Conservation (phyloP, 2,797 vertebrate genomes). For the Falco peregrinus region DNA sequence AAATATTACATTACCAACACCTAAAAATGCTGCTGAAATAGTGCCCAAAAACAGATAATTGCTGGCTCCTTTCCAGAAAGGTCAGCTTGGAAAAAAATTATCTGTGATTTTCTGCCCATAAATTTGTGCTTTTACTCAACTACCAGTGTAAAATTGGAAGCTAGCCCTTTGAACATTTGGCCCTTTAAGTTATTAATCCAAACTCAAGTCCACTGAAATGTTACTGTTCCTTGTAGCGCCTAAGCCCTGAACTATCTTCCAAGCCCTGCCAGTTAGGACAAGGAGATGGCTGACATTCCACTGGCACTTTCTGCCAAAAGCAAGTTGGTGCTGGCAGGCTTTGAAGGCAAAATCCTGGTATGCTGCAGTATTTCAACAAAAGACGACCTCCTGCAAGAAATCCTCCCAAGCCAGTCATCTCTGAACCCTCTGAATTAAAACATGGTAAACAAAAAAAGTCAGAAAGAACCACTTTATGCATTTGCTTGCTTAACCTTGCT, state of each 20-base stretch:
- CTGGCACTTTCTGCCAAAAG: not conserved
- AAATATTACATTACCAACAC: conserved; percentile 49
- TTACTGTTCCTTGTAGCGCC: not conserved
- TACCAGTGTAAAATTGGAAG: conserved; percentile 15
- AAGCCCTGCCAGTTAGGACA: not conserved
- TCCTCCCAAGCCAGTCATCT: not conserved
- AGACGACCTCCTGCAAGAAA: not conserved
- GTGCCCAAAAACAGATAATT: conserved; percentile 22
- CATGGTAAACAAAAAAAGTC: not conserved
- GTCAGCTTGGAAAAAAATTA: conserved; percentile 33
- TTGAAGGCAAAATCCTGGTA: not conserved
- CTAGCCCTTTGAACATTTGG: conserved; percentile 23
- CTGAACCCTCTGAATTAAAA: not conserved
- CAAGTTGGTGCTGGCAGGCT: not conserved
- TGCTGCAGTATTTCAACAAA: not conserved
- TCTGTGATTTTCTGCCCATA: conserved; percentile 37
- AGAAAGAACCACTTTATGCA: not conserved
- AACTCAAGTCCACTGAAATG: not conserved
- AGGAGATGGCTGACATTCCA: not conserved
- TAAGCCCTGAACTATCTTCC: not conserved
- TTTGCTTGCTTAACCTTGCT: not conserved
- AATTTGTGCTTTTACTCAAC: not conserved
- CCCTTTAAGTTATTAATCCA: conserved; percentile 5
- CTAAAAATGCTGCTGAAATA: conserved; percentile 37
- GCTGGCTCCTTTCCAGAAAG: conserved; percentile 44